Evolutionary conservation across 2,797 vertebrate species (phyloP).

Genomic region (Sphenodon punctatus): DNA sequence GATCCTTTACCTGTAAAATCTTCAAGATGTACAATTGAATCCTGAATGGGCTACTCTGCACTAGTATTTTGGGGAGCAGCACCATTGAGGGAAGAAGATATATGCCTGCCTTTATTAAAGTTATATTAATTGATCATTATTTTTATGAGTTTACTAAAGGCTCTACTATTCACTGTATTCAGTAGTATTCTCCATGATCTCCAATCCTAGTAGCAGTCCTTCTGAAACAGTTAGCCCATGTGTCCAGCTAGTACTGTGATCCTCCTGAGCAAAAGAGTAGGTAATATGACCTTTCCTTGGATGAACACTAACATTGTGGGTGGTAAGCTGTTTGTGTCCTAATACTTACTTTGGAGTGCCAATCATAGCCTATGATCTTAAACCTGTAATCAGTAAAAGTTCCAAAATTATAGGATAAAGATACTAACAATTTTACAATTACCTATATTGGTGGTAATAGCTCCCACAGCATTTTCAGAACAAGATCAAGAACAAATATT

Average conservation of each 20-base stretch:
- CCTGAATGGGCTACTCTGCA: neutral
- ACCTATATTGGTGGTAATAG: neutral
- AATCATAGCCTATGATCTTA: constrained; percentile 42
- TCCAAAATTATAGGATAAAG: neutral
- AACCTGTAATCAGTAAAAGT: constrained; percentile 1
- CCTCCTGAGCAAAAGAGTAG: constrained; percentile 27
- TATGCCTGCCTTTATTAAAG: neutral
- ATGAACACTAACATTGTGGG: neutral
- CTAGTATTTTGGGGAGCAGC: neutral
- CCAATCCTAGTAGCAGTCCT: neutral
- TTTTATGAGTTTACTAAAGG: neutral
- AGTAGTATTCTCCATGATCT: neutral
- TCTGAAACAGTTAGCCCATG: neutral
- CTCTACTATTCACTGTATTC: neutral
- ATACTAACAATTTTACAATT: constrained; percentile 2
- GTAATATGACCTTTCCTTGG: neutral
- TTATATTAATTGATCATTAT: neutral
- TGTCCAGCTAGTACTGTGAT: constrained; percentile 16
- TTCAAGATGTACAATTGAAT: neutral
- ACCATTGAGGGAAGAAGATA: neutral
- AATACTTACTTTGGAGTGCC: constrained; percentile 49
- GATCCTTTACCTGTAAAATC: no score
- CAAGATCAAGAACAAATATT: neutral
- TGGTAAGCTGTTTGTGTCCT: constrained; percentile 33
- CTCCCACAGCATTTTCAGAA: rapidly evolving